Conservation (phyloP, 1,140 invertebrate species). For the Ylistrum balloti region DNA sequence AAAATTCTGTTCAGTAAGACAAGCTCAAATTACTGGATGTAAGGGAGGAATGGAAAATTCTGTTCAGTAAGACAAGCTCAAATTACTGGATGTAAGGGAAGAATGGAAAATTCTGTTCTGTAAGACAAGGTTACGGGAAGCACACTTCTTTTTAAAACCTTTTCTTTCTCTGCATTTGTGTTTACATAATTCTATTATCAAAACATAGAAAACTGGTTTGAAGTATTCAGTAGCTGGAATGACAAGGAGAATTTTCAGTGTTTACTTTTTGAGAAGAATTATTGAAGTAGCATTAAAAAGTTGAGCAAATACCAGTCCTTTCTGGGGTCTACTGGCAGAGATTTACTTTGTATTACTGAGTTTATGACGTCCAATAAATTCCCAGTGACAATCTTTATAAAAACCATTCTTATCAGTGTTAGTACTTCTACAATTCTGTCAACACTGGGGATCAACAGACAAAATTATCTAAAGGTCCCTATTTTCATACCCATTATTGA, state of each 20-base stretch:
- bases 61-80: no score
- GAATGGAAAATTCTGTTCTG: no score
- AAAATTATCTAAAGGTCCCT: neutral
- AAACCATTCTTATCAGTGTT: neutral
- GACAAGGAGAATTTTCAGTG: neutral
- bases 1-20: no score
- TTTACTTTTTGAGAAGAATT: slow-evolving; percentile 11
- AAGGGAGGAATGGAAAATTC: no score
- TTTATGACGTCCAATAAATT: neutral
- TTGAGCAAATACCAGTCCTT: neutral
- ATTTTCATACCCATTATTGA: slow-evolving; percentile 29
- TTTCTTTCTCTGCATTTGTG: neutral
- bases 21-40: no score
- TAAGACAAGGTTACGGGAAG: no score
- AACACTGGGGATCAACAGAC: neutral
- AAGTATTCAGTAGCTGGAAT: neutral
- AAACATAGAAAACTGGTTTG: neutral
- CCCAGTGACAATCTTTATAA: neutral
- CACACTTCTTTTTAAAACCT: no score
- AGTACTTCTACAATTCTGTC: neutral
- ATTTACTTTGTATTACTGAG: neutral
- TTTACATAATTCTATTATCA: neutral
- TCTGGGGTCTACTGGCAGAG: neutral
- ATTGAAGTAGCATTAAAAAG: neutral
- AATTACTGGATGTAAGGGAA: no score